Conservation (phyloP, 2,888 invertebrate genomes). For the Melinopterus prodromus region DNA sequence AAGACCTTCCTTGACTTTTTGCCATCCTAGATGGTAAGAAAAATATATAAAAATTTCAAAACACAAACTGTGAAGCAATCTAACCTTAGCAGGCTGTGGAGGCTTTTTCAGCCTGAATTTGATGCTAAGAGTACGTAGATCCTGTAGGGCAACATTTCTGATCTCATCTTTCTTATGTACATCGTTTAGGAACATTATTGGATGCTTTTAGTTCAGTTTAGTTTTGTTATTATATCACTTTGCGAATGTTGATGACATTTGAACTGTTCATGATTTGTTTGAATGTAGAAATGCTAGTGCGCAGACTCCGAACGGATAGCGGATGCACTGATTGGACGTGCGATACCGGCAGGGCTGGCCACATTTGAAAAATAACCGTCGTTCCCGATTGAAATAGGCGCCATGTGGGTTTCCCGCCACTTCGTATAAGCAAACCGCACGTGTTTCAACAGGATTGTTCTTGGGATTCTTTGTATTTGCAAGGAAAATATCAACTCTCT, state of each 20-base stretch:
- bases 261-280: conserved; percentile 28
- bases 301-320: conserved; percentile 20
- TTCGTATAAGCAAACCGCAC: too few relatives aligned
- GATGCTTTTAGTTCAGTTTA: neutral
- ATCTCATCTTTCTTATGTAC: conserved; percentile 65
- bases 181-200: conserved; percentile 65
- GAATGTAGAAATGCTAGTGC: conserved; percentile 21
- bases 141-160: conserved; percentile 67
- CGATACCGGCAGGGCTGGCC: conserved; percentile 7
- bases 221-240: neutral
- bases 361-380: conserved; percentile 36
- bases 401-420: neutral
- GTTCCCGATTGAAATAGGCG: neutral
- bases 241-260: neutral
- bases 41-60: conserved; percentile 30
- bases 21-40: conserved; percentile 46
- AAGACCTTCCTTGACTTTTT: conserved; percentile 58
- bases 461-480: neutral
- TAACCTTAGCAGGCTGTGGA: conserved; percentile 61
- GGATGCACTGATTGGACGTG: conserved; percentile 26
- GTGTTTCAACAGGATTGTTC: neutral
- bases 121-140: conserved; percentile 74
- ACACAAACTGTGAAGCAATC: conserved; percentile 33
- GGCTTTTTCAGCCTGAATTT: conserved; percentile 75
- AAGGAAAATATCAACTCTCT: too few relatives aligned